phyloP scores from a whole-genome alignment of 2,113 vertebrate genomes.

The Aviceda subcristata region DNA sequence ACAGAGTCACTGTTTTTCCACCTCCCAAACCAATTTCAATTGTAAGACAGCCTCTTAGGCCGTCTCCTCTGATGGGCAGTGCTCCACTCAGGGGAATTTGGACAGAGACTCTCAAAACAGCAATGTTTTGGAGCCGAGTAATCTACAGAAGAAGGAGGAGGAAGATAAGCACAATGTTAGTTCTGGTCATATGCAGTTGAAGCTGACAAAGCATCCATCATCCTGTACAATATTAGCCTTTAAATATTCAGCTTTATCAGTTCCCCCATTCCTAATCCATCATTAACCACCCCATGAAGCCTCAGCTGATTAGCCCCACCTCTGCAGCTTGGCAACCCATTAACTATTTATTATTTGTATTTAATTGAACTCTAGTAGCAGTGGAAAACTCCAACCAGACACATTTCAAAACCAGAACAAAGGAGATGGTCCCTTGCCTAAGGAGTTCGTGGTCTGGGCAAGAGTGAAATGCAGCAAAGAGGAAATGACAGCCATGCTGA shows the following conservation, averaged over 20 bases:
- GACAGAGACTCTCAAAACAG: background rate
- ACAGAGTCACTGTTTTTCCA: background rate
- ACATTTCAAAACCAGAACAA: conserved; percentile 20
- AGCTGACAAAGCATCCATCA: conserved; percentile 56
- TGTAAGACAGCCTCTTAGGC: background rate
- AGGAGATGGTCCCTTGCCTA: background rate
- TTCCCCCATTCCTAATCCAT: conserved; percentile 46
- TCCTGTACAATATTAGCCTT: conserved; percentile 23
- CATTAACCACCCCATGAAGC: conserved; percentile 37
- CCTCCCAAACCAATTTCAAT: background rate
- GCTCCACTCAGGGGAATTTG: conserved; percentile 5
- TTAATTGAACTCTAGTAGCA: conserved; percentile 8
- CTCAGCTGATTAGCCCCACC: conserved; percentile 48
- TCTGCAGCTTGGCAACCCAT: conserved; percentile 30
- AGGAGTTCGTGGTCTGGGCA: background rate
- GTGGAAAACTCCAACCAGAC: conserved; percentile 12
- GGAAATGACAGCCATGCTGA: background rate
- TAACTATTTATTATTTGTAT: conserved; percentile 58
- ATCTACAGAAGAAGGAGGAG: background rate
- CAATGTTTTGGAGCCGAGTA: background rate
- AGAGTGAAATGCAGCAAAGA: conserved; percentile 10
- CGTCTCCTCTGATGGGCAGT: background rate
- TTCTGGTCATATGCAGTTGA: background rate
- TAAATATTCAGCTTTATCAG: conserved; percentile 58
- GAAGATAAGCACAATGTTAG: conserved; percentile 34